These are phyloP conservation scores for Saxidomus purpurata DNA, from an alignment of 1,140 invertebrate species.

Conservation along the genomic window DNA sequence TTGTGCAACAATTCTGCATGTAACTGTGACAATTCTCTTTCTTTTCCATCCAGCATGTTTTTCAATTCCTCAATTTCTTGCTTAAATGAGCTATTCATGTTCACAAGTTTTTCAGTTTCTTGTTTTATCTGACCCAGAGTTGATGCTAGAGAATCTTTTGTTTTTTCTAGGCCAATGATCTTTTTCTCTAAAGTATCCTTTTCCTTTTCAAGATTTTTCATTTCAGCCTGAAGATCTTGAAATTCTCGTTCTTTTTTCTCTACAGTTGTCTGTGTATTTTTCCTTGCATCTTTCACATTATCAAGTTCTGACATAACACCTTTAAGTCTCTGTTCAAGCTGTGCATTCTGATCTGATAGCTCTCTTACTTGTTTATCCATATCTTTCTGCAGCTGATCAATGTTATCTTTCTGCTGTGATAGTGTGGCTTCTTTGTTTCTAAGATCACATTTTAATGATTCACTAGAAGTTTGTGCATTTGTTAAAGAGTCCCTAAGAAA, in stretches of 20 bases:
- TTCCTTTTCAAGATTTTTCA: conserved; percentile 55
- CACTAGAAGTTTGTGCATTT: conserved; percentile 62
- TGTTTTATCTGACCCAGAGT: conserved; percentile 29
- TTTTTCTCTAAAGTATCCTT: conserved; percentile 44
- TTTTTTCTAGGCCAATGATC: conserved; percentile 47
- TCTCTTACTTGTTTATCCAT: conserved; percentile 53
- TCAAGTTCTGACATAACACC: conserved; percentile 43
- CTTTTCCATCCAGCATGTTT: conserved; percentile 35
- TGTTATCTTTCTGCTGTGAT: conserved; percentile 26
- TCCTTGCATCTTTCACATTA: conserved; percentile 50
- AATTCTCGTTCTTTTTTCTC: conserved; percentile 57
- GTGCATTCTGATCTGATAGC: conserved; percentile 8
- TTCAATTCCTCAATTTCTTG: conserved; percentile 51
- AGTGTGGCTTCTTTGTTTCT: conserved; percentile 53
- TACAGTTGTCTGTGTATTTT: conserved; percentile 24
- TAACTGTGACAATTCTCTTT: conserved; percentile 30
- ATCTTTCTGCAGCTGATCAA: conserved; percentile 57
- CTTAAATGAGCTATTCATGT: conserved; percentile 56
- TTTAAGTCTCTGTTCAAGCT: conserved; percentile 40
- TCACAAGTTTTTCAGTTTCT: conserved; percentile 44
- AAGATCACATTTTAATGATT: conserved; percentile 58
- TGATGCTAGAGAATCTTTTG: conserved; percentile 32
- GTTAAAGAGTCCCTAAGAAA: conserved; percentile 60
- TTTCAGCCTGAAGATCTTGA: conserved; percentile 39
- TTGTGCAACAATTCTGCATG: conserved; percentile 12